phyloP scores from a whole-genome alignment of 92 coral and sea anemone genomes.

The Ricordea florida region DNA sequence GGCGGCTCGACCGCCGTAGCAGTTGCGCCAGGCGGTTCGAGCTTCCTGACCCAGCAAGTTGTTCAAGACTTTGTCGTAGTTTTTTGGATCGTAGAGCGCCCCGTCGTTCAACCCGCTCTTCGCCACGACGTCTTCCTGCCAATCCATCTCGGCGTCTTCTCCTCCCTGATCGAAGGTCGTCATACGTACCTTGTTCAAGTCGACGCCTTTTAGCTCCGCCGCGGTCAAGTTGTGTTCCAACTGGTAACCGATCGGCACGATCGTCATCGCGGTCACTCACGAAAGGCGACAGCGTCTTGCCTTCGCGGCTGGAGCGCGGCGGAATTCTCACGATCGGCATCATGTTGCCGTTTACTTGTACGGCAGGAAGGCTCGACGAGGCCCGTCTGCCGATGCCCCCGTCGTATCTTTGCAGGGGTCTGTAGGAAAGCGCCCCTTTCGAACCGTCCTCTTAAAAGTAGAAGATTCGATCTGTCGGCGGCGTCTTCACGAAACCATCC shows the following conservation, averaged over 20 bases:
- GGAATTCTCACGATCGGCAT: not conserved
- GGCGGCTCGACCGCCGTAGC: not conserved
- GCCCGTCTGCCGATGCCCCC: not conserved
- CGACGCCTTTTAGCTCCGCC: not conserved
- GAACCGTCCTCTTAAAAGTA: not conserved
- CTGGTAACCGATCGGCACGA: not conserved
- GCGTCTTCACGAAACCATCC: not conserved
- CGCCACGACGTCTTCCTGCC: not conserved
- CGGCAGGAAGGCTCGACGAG: not conserved
- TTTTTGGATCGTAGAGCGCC: not conserved
- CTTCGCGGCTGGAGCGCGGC: not conserved
- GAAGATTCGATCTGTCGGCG: not conserved
- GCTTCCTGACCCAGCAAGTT: not conserved
- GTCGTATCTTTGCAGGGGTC: not conserved
- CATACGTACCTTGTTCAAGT: not conserved
- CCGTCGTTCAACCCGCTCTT: not conserved
- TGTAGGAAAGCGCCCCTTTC: not conserved
- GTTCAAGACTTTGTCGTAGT: not conserved
- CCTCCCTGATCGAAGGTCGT: conserved; percentile 1
- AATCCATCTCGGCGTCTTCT: not conserved
- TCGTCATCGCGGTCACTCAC: not conserved
- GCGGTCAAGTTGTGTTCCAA: not conserved
- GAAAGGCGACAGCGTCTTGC: not conserved
- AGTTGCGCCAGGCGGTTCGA: not conserved
- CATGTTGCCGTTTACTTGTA: not conserved